Evolutionary conservation across 1,140 invertebrate species (phyloP), one percentile per base, ranked within the genome.

Genomic region (Trichonephila inaurata): DNA sequence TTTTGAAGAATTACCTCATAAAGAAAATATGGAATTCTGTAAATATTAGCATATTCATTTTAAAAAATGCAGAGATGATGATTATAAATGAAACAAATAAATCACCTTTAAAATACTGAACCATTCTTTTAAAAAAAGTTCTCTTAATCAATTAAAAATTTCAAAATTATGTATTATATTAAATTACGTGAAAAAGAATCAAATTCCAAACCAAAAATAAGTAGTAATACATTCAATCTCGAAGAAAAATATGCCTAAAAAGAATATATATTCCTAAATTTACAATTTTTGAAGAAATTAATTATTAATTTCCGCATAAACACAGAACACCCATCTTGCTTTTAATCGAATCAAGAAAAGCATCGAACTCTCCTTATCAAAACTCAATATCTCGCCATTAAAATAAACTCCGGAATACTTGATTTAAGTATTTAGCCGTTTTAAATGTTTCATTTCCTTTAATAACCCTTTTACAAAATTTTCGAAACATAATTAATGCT

Each of bases 391-490:
- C 72, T 14, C 10, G 16, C 7, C 72, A 77, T 77, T 77, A 77
- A 18, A 40, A 33, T 77, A 77, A 77, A 40, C 28, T 77, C 28
- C 28, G n/a, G 66, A 24, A 4, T 6, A 77, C 72, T 77, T 6
- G 16, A 33, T 40, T 77, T 19, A 77, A 77, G 72, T 77, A 40
- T 77, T 77, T 33, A 16, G 51, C 28, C 33, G 72, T 77, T 77
- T 28, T 77, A 77, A 51, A 77, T 77, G 33, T 77, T 77, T 40
- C 72, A 18, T 33, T 77, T 77, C 33, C 28, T 77, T 40, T 77
- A 77, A 77, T 40, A 40, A 77, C 16, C 16, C 51, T 5, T 40
- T 16, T 16, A 5, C 5, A 77, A 64, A 77, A 77, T 77, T 77
- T 3, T 69, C 0, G 62, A 40, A 77, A 19, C 72, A 40, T 77